These are phyloP conservation scores for Maccullochella peelii DNA, from an alignment of 2,113 vertebrate genomes.

Conservation along the genomic window DNA sequence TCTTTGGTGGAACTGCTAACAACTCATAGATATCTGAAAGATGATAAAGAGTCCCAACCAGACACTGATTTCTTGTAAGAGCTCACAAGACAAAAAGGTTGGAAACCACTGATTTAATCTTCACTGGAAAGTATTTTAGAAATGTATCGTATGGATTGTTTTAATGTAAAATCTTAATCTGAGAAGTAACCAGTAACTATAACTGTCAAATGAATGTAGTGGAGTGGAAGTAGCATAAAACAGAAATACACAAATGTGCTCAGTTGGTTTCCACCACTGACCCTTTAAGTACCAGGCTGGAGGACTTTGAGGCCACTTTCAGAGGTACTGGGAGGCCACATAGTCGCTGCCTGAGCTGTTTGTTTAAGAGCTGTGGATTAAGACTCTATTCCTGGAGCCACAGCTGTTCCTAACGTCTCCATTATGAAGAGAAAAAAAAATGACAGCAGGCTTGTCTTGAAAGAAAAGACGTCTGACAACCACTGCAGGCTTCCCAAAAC, in stretches of 20 bases:
- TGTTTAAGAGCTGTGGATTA: slow-evolving; percentile 63
- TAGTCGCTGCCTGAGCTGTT: slow-evolving; percentile 38
- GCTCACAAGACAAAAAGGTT: too few species aligned
- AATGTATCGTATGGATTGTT: too few species aligned
- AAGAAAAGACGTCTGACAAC: slow-evolving; percentile 62
- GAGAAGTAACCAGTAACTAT: too few species aligned
- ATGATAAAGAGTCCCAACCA: too few species aligned
- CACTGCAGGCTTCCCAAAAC: slow-evolving; percentile 39
- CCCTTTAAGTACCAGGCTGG: background rate
- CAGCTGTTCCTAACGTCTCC: slow-evolving; percentile 72
- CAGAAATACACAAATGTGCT: too few species aligned
- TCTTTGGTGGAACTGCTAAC: too few species aligned
- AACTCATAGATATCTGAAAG: too few species aligned
- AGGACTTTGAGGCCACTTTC: slow-evolving; percentile 3
- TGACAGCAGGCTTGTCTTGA: slow-evolving; percentile 53
- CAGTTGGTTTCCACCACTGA: too few species aligned
- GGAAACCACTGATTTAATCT: too few species aligned
- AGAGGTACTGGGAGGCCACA: background rate
- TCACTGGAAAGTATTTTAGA: too few species aligned
- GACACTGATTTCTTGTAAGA: too few species aligned
- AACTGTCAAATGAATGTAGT: background rate
- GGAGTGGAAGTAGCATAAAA: background rate
- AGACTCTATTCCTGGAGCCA: slow-evolving; percentile 69
- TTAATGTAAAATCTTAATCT: too few species aligned
- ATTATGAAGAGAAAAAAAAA: slow-evolving; percentile 43